These are phyloP conservation scores for Drosophila subpulchrella DNA, from an alignment of 1,140 invertebrate species.

Conservation along the genomic window DNA sequence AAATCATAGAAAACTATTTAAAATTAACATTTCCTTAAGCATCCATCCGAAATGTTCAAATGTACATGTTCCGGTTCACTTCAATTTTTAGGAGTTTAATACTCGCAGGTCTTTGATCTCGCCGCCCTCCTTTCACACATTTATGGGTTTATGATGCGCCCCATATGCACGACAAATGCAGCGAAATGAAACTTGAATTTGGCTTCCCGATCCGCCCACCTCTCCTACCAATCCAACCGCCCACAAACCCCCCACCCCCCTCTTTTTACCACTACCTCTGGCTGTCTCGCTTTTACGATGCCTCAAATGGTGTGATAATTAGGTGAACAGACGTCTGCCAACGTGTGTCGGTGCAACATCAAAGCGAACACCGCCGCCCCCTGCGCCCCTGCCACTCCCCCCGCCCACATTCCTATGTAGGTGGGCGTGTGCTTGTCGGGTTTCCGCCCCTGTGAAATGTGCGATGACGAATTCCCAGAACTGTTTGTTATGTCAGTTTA, in stretches of 20 bases:
- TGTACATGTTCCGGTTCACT: neutral
- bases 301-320: slow-evolving; percentile 76
- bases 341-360: slow-evolving; percentile 57
- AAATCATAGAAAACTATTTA: too few species aligned
- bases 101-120: slow-evolving; percentile 52
- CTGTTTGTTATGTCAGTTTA: slow-evolving; percentile 49
- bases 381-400: neutral
- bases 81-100: slow-evolving; percentile 18
- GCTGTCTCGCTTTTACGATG: slow-evolving; percentile 54
- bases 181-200: slow-evolving; percentile 42
- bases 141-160: slow-evolving; percentile 69
- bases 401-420: neutral
- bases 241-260: neutral
- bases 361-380: slow-evolving; percentile 28
- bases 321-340: slow-evolving; percentile 66
- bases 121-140: slow-evolving; percentile 66
- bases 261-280: slow-evolving; percentile 14
- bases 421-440: slow-evolving; percentile 26
- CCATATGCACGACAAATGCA: slow-evolving; percentile 62
- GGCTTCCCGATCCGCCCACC: slow-evolving; percentile 7
- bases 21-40: too few species aligned
- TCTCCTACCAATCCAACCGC: neutral
- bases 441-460: slow-evolving; percentile 24
- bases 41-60: too few species aligned
- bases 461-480: slow-evolving; percentile 49